Conservation (phyloP, 1,140 invertebrate species). For the Medauroidea extradentata region DNA sequence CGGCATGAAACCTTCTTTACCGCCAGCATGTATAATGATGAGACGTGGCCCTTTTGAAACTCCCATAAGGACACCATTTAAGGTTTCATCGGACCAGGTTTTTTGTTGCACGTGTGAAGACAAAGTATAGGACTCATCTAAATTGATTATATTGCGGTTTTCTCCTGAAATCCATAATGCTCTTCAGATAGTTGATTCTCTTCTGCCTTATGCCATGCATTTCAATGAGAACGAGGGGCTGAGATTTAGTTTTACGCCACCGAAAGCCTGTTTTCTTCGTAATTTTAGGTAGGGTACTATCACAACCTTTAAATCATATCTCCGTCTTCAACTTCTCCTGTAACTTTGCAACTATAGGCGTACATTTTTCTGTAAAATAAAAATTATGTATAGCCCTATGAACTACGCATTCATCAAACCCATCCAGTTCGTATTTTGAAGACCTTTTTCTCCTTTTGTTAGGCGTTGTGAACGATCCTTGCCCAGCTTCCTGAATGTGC, state of each 20-base stretch:
- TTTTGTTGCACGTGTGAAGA: neutral
- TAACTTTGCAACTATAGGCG: neutral
- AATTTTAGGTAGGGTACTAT: neutral
- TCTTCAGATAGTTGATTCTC: neutral
- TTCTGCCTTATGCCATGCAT: neutral
- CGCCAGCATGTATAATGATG: conserved; percentile 30
- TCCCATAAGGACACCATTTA: neutral
- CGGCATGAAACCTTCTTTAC: conserved; percentile 24
- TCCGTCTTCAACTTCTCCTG: neutral
- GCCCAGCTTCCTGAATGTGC: neutral
- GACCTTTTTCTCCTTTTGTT: neutral
- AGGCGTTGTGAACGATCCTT: neutral
- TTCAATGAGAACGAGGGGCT: neutral
- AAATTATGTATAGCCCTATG: neutral
- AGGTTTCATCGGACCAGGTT: neutral
- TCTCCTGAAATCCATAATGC: neutral
- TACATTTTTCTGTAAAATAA: neutral
- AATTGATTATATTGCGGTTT: neutral
- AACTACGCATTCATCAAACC: neutral
- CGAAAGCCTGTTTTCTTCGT: neutral
- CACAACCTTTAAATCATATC: neutral
- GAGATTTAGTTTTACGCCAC: too few species aligned
- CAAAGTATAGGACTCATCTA: neutral
- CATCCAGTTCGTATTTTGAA: neutral
- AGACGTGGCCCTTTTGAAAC: conserved; percentile 24